These are phyloP conservation scores for Nemotelus pantherinus DNA, from an alignment of 2,888 invertebrate species.

Conservation along the genomic window DNA sequence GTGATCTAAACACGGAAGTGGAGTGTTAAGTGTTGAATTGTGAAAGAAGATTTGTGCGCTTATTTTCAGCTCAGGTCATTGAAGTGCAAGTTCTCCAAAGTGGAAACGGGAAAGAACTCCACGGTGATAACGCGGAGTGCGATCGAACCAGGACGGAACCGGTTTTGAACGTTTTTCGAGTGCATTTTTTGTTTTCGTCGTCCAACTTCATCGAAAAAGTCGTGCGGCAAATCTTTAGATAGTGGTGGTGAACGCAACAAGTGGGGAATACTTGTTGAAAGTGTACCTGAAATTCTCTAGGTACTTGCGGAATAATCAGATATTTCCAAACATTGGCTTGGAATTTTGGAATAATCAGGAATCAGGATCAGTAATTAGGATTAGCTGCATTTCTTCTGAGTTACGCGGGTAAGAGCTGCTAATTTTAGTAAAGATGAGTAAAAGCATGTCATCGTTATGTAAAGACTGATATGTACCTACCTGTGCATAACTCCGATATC, in stretches of 20 bases:
- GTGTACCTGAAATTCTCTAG: neutral
- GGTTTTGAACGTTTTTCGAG: constrained; percentile 28
- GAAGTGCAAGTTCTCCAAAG: constrained; percentile 36
- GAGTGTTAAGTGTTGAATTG: neutral
- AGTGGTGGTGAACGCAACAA: neutral
- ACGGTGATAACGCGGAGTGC: constrained; percentile 15
- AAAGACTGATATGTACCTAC: neutral
- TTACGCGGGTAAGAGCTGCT: too few relatives aligned
- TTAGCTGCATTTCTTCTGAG: too few relatives aligned
- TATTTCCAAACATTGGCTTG: too few relatives aligned
- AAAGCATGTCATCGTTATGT: neutral
- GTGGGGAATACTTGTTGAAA: neutral
- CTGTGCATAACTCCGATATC: constrained; percentile 26
- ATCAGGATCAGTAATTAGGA: too few relatives aligned
- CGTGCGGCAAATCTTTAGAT: constrained; percentile 1
- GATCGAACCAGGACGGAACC: constrained; percentile 8
- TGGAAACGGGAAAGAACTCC: constrained; percentile 22
- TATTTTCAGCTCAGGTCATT: constrained; percentile 6
- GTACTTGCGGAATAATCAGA: too few relatives aligned
- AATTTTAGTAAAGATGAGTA: too few relatives aligned
- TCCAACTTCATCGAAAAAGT: neutral
- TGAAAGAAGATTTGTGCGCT: neutral
- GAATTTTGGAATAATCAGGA: too few relatives aligned
- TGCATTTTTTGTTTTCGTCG: constrained; percentile 31
- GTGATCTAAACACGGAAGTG: neutral